phyloP scores from a whole-genome alignment of 2,797 vertebrate genomes.

The Epinephelus malabaricus region DNA sequence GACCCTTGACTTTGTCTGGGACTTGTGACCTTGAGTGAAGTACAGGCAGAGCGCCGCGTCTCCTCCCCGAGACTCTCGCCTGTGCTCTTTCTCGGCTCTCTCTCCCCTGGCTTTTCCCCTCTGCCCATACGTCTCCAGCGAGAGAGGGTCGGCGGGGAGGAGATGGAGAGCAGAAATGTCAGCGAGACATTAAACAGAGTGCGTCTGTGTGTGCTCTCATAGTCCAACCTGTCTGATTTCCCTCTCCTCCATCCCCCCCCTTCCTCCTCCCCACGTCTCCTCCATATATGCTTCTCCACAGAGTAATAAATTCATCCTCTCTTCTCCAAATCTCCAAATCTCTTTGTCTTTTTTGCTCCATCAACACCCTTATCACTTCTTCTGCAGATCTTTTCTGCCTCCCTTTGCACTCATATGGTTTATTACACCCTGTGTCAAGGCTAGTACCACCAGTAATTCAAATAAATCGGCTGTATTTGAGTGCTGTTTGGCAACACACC shows the following conservation, averaged over 20 bases:
- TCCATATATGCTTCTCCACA: slow-evolving; percentile 66
- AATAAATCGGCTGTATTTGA: slow-evolving; percentile 30
- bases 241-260: slow-evolving; percentile 48
- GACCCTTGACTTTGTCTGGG: slow-evolving; percentile 92
- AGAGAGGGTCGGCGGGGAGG: slow-evolving; percentile 65
- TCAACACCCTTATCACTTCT: slow-evolving; percentile 68
- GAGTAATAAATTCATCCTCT: slow-evolving; percentile 79
- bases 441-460: slow-evolving; percentile 33
- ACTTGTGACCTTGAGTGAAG: slow-evolving; percentile 85
- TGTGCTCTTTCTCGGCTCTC: slow-evolving; percentile 30
- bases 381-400: slow-evolving; percentile 48
- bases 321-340: slow-evolving; percentile 65
- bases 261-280: slow-evolving; percentile 56
- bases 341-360: slow-evolving; percentile 68
- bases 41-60: slow-evolving; percentile 71
- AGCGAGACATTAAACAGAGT: slow-evolving; percentile 89
- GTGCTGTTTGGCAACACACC: slow-evolving; percentile 15
- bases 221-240: slow-evolving; percentile 82
- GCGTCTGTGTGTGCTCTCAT: slow-evolving; percentile 83
- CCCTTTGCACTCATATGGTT: slow-evolving; percentile 54
- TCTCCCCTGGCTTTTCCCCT: slow-evolving; percentile 47
- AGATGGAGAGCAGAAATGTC: slow-evolving; percentile 86
- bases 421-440: slow-evolving; percentile 51
- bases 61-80: slow-evolving; percentile 48
- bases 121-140: slow-evolving; percentile 70